Evolutionary conservation across 2,888 invertebrate species (phyloP).

Genomic region (Parascotia fuliginaria): DNA sequence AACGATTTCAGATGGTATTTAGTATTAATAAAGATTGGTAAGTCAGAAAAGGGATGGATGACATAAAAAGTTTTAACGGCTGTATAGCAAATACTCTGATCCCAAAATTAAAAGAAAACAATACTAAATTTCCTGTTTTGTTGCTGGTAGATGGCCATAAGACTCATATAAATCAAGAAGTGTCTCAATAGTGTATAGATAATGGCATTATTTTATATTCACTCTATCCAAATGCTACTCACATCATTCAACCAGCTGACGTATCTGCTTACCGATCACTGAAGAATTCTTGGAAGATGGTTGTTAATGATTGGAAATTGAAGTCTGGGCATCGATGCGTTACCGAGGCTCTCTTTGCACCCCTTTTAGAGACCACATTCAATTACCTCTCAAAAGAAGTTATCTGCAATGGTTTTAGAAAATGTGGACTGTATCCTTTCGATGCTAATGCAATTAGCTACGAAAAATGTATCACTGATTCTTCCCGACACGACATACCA

Average conservation of each 20-base stretch:
- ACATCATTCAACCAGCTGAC: conserved; percentile 44
- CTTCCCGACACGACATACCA: neutral
- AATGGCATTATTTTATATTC: conserved; percentile 38
- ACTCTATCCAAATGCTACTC: conserved; percentile 42
- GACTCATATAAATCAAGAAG: conserved; percentile 32
- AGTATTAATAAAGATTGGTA: no score
- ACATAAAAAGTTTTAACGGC: neutral
- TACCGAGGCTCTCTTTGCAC: no score
- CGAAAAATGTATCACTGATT: no score
- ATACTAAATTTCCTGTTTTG: conserved; percentile 31
- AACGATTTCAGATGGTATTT: no score
- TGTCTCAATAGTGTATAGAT: conserved; percentile 29
- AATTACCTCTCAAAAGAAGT: no score
- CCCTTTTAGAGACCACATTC: no score
- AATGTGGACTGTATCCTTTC: no score
- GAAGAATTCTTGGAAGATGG: conserved; percentile 32
- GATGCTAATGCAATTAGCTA: no score
- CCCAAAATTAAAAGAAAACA: conserved; percentile 31
- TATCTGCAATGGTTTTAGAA: no score
- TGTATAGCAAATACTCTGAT: conserved; percentile 17
- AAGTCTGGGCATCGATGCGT: no score
- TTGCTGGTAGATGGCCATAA: conserved; percentile 43
- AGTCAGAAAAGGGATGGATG: neutral
- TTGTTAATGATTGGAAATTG: no score
- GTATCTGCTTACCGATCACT: conserved; percentile 39